Conservation (phyloP, 2,888 invertebrate species). For the Capitulum mitella region DNA sequence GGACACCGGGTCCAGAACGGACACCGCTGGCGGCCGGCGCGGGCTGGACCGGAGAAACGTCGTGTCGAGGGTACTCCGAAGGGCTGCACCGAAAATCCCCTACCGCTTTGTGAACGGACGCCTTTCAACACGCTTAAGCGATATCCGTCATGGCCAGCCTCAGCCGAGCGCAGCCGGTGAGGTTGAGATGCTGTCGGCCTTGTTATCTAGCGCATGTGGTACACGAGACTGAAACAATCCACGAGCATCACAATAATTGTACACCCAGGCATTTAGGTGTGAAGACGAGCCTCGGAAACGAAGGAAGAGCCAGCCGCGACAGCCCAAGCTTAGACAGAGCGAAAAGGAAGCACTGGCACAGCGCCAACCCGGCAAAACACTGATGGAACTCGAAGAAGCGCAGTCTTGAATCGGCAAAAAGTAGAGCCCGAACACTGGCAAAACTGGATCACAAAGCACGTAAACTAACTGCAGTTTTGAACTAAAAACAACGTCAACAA, state of each 20-base stretch:
- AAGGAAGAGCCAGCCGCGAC: background rate
- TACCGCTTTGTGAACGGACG: too few relatives aligned
- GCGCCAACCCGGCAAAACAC: too few relatives aligned
- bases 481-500: conserved; percentile 9
- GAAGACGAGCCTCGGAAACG: background rate
- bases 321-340: background rate
- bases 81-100: too few relatives aligned
- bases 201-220: background rate
- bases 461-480: background rate
- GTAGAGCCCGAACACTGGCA: background rate
- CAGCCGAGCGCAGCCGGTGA: too few relatives aligned
- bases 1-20: too few relatives aligned
- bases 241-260: background rate
- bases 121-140: too few relatives aligned
- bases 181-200: background rate
- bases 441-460: background rate
- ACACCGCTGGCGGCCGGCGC: too few relatives aligned
- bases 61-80: too few relatives aligned
- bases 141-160: too few relatives aligned
- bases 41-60: too few relatives aligned
- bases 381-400: background rate
- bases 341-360: background rate
- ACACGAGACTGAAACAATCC: background rate
- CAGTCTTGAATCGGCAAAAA: background rate
- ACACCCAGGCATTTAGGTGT: background rate